These are phyloP conservation scores for Centrocercus urophasianus DNA, from an alignment of 2,113 vertebrate species.

Conservation along the genomic window DNA sequence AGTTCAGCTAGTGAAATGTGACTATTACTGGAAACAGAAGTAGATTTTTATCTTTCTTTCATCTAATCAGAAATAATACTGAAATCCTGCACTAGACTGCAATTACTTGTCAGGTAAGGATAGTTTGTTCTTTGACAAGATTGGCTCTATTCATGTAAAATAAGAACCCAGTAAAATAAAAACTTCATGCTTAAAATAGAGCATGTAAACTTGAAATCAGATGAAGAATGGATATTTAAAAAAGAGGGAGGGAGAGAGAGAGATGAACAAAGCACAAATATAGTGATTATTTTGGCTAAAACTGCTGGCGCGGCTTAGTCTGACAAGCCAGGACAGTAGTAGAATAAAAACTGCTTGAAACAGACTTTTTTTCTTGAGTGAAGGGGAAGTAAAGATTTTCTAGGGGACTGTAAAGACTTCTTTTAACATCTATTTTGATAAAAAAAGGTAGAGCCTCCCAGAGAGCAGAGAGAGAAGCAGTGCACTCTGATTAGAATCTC, in stretches of 20 bases:
- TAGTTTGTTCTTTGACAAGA: neutral
- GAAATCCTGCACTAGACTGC: neutral
- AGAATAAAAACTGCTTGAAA: neutral
- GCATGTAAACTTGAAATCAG: neutral
- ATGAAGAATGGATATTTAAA: neutral
- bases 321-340: neutral
- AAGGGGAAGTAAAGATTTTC: neutral
- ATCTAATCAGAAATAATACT: neutral
- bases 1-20: neutral
- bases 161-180: neutral
- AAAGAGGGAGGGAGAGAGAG: too few relatives aligned
- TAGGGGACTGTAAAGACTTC: neutral
- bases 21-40: neutral
- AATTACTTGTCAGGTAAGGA: neutral
- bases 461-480: neutral
- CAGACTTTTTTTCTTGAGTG: neutral
- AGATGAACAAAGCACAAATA: neutral
- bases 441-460: neutral
- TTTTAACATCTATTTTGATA: neutral
- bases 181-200: neutral
- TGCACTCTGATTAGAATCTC: neutral
- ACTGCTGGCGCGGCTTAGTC: neutral
- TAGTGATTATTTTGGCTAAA: neutral
- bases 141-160: neutral
- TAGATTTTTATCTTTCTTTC: constrained; percentile 11